Evolutionary conservation across 2,888 invertebrate species (phyloP), one percentile per base, ranked within the genome.

Genomic region (Trisateles emortualis): DNA sequence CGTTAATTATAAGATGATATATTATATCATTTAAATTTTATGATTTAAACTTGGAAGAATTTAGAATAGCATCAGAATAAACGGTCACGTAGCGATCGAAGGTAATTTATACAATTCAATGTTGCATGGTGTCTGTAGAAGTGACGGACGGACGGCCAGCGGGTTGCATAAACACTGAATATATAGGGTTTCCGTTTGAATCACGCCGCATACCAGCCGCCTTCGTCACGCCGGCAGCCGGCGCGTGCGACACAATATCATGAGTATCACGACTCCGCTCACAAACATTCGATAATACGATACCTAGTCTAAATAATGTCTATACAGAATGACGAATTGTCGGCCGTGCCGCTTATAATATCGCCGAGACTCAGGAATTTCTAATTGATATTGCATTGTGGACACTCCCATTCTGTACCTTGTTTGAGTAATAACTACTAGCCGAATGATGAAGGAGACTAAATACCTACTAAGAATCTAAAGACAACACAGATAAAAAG

Each of bases 101-200:
- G 64, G 56, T 72, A 61, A 72, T 72, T 72, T 54, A 68, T 69
- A 64, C 66, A 64, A 75, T 82, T 78, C 74, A 79, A 79, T 80
- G 81, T 84, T 79, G 74, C 79, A 75, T 72, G 76, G 68, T 75
- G 82, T 83, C 81, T 83, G 81, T 71, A 76, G 77, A 79, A 78
- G 79, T 86, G 89, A 87, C 79, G 82, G 87, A 86, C 76, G 76
- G 79, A 81, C 84, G 83, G 83, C 81, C 83, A 81, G 79, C 76
- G 82, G 74, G 81, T 88, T 90, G 87, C 86, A 90, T 88, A 92
- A 92, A 90, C 87, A 87, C 77, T 83, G 83, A 83, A 87, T 86
- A 87, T 88, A 88, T 88, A 90, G 84, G 90, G 89, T 90, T 90
- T 89, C 89, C 87, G 85, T 85, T 87, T 92, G 92, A 92, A 88